Evolutionary conservation across 64 coral and sea anemone genomes (phyloP), one percentile per base, ranked within the genome.

Genomic region (Porites australiensis): DNA sequence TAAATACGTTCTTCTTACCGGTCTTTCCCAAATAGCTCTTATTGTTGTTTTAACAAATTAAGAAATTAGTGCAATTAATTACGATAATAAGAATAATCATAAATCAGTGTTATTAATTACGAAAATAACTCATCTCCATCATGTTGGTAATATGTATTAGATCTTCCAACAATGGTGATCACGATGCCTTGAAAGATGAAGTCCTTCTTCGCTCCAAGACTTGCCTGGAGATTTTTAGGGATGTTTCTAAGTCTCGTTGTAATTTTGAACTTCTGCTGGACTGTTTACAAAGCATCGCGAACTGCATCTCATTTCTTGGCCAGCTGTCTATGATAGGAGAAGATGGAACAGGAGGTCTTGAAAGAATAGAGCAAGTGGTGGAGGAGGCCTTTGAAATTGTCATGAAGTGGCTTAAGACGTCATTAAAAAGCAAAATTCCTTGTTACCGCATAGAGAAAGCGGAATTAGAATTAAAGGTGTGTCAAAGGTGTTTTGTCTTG

Each of bases 361-460:
- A 73, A 47, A 45, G 46, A 43, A 75, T 75, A 2, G 16, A 12
- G 44, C 1, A 49, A 50, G 23, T 75, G 5, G 72, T 75, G 43
- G 44, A 15, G 12, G 72, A 75, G 44, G 14, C 44, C 49, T 75
- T 75, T 75, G 72, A 75, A 19, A 13, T 75, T 75, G 72, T 75
- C 47, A 75, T 49, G 46, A 75, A 75, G 46, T 75, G 45, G 45
- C 49, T 75, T 11, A 50, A 75, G 11, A 4, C 3, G 5, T 7
- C 5, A 7, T 55, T 55, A 11, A 7, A 7, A 0, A 55, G 10
- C 5, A 55, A 55, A 5, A 7, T 55, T 55, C 53, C 53, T 5
- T 55, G 53, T 11, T 1, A 55, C 53, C 5, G 5, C 53, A 55
- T 11, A 55, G 53, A 2, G 5, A 11, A 55, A 55, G 10, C 53